Percentiles rank a stretch among this genome's conserved stretches.
phyloP scores from a whole-genome alignment of 2,797 vertebrate species.

The Benthosema pterotum region DNA sequence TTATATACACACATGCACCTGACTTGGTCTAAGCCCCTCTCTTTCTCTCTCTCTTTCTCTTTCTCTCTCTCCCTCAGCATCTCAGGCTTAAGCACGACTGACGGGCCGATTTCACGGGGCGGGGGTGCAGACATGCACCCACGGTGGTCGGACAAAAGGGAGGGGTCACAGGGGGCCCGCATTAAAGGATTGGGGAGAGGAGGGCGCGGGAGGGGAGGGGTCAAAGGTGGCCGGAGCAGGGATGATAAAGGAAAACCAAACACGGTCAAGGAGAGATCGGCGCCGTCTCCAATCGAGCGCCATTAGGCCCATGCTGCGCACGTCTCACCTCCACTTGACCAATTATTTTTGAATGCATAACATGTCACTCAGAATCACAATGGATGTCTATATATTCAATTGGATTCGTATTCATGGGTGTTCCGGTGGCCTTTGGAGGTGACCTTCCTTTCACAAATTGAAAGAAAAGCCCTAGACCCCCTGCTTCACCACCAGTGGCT shows the following conservation, averaged over 20 bases:
- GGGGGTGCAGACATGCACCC: conserved; percentile 68
- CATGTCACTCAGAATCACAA: conserved; percentile 44
- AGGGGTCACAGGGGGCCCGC: conserved; percentile 58
- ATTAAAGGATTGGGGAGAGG: conserved; percentile 67
- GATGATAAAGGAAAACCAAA: conserved; percentile 60
- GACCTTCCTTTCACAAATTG: conserved; percentile 10
- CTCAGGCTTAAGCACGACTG: conserved; percentile 19
- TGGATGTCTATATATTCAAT: conserved; percentile 53
- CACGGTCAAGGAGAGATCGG: conserved; percentile 43
- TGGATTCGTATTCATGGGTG: too few species aligned
- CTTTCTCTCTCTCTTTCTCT: conserved; percentile 24
- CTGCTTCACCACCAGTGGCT: conserved; percentile 32
- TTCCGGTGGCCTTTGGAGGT: conserved; percentile 5
- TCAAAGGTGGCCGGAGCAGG: conserved; percentile 66
- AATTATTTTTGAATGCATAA: conserved; percentile 50
- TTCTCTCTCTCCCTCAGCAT: conserved; percentile 1
- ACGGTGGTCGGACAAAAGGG: conserved; percentile 52
- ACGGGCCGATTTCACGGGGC: conserved; percentile 61
- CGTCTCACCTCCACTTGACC: conserved; percentile 47
- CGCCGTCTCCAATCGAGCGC: conserved; percentile 54
- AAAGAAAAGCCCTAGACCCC: conserved; percentile 15
- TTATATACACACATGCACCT: too few species aligned
- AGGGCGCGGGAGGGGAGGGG: conserved; percentile 52
- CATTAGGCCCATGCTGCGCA: conserved; percentile 67
- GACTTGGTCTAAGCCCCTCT: neutral